Evolutionary conservation across 37 sponge, comb jelly and placozoan species (phyloP).

Genomic region (Agelas oroides): DNA sequence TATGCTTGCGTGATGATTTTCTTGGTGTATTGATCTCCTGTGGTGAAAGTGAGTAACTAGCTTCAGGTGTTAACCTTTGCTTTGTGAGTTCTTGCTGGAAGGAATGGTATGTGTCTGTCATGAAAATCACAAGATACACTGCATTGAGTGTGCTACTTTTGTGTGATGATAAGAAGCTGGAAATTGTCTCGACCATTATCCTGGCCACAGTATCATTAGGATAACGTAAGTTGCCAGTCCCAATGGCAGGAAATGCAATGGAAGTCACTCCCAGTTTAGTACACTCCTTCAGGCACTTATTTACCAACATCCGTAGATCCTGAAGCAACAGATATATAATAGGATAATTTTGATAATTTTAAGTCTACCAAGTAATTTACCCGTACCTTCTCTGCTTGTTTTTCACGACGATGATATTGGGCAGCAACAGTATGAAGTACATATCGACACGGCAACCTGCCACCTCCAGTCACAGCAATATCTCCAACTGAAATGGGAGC

Average conservation of each 20-base stretch:
- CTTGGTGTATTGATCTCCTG: background rate
- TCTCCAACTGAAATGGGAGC: slow-evolving; percentile 44
- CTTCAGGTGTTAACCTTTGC: background rate
- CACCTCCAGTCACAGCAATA: slow-evolving; percentile 59
- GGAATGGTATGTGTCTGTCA: slow-evolving; percentile 19
- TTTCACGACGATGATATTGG: slow-evolving; percentile 38
- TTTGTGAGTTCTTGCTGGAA: slow-evolving; percentile 14
- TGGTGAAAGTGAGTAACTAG: too few species aligned
- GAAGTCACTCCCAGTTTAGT: slow-evolving; percentile 1
- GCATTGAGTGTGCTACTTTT: slow-evolving; percentile 2
- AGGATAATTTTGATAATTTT: background rate
- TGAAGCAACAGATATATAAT: background rate
- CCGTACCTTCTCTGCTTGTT: slow-evolving; percentile 49
- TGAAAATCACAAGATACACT: slow-evolving; percentile 55
- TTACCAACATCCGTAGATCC: slow-evolving; percentile 31
- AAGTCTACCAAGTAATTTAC: background rate
- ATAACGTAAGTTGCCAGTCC: slow-evolving; percentile 59
- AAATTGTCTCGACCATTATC: slow-evolving; percentile 30
- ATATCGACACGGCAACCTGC: slow-evolving; percentile 41
- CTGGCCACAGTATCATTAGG: slow-evolving; percentile 50
- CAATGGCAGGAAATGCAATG: slow-evolving; percentile 74
- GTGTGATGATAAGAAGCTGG: background rate
- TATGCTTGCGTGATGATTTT: too few species aligned
- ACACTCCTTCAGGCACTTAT: slow-evolving; percentile 47
- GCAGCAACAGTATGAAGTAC: slow-evolving; percentile 58